Evolutionary conservation across 1,140 invertebrate species (phyloP), one percentile per base, ranked within the genome.

Genomic region (Sitophilus oryzae): DNA sequence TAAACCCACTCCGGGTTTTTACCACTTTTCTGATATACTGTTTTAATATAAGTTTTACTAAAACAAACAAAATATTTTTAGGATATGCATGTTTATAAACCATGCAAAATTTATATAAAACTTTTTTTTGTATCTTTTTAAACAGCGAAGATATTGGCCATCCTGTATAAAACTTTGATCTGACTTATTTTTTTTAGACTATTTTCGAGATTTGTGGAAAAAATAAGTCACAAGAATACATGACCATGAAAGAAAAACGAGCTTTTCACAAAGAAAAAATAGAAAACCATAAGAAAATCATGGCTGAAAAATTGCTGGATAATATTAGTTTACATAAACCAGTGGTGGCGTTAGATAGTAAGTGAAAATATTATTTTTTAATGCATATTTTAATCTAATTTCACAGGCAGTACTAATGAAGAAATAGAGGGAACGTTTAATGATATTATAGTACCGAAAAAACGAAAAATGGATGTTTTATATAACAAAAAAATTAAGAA

Each of bases 181-280:
- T 40, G 38, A 40, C 38, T 44, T 44, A 10, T 18, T 9, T 47
- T 57, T 79, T 82, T 23, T 66, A 96, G 91, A 98, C 93, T 8
- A 88, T 98, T 64, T 94, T 98, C 75, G 95, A 98, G 76, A 79
- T 97, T 20, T 88, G 89, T 50, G 79, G 81, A 4, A 90, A 87
- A 51, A 82, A 84, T 48, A 90, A 91, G 57, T 89, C 86, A 0
- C 73, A 77, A 1, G 82, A 83, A 65, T 84, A 84, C 61, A 61
- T 80, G 44, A 77, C 82, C 0, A 88, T 88, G 86, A 86, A 88
- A 71, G 72, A 76, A 10, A 88, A 87, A 70, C 76, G 85, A 43
- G 62, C 76, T 55, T 74, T 81, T 67, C 76, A 88, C 70, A 77
- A 82, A 63, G 68, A 80, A n/a, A 77, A 73, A 38, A 82, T 85